Evolutionary conservation across 1,140 invertebrate genomes (phyloP).

Genomic region (Lordiphosa collinella): DNA sequence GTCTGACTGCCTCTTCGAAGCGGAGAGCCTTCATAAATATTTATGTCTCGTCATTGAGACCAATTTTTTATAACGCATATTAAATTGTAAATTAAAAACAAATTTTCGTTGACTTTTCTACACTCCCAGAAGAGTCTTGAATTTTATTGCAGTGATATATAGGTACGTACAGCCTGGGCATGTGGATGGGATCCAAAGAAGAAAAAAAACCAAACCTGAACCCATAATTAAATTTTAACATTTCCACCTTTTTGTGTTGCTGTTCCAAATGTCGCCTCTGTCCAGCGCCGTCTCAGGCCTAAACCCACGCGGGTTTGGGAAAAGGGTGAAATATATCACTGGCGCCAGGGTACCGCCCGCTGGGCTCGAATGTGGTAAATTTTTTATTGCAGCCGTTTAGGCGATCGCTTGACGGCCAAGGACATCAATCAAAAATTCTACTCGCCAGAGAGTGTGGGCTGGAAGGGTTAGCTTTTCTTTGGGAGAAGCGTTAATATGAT

Average conservation of each 20-base stretch:
- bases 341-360: constrained; percentile 68
- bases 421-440: constrained; percentile 67
- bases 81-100: constrained; percentile 78
- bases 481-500: constrained; percentile 67
- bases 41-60: constrained; percentile 71
- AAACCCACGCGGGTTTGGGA: constrained; percentile 53
- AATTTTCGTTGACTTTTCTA: constrained; percentile 76
- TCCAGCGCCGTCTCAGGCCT: constrained; percentile 32
- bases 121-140: constrained; percentile 41
- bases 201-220: too few relatives aligned
- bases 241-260: constrained; percentile 67
- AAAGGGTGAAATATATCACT: constrained; percentile 78
- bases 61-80: constrained; percentile 77
- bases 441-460: constrained; percentile 20
- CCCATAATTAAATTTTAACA: constrained; percentile 77
- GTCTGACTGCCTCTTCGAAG: constrained; percentile 23
- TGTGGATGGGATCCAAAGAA: constrained; percentile 5
- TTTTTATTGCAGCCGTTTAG: constrained; percentile 77
- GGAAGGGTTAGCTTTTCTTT: constrained; percentile 19
- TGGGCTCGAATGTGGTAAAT: constrained; percentile 67
- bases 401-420: constrained; percentile 68
- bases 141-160: constrained; percentile 64
- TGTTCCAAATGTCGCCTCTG: constrained; percentile 27
- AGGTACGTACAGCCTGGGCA: constrained; percentile 2
- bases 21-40: constrained; percentile 67